These are phyloP conservation scores for Chamaea fasciata DNA, from an alignment of 2,113 vertebrate genomes.

Conservation along the genomic window DNA sequence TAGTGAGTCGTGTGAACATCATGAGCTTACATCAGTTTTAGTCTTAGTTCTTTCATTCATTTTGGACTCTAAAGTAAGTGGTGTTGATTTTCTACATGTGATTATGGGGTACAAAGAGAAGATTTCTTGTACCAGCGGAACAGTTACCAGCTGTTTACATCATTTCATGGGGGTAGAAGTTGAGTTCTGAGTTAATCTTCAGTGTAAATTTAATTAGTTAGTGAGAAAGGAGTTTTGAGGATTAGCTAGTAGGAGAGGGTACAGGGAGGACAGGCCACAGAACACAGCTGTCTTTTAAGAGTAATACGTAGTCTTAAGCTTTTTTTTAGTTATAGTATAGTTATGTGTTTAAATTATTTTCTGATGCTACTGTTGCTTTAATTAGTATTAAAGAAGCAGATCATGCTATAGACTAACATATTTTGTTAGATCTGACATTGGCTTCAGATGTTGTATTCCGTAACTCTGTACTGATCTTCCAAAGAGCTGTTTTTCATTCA, in stretches of 20 bases:
- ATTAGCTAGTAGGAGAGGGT: neutral
- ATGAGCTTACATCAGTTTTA: neutral
- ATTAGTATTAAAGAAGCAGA: neutral
- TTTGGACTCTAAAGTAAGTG: neutral
- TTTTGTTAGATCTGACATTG: neutral
- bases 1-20: neutral
- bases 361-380: neutral
- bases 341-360: neutral
- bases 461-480: neutral
- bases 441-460: neutral
- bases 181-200: neutral
- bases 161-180: neutral
- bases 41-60: neutral
- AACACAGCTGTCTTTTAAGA: neutral
- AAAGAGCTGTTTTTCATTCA: neutral
- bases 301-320: neutral
- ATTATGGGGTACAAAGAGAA: neutral
- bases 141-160: neutral
- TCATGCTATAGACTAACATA: neutral
- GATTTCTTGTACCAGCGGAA: neutral
- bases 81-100: fast-evolving
- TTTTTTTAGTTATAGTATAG: neutral
- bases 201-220: neutral
- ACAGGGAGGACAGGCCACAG: neutral
- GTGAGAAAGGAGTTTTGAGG: neutral